Base-by-base conservation (phyloP, 2,888 invertebrate genomes). In the Antitype chi region DNA sequence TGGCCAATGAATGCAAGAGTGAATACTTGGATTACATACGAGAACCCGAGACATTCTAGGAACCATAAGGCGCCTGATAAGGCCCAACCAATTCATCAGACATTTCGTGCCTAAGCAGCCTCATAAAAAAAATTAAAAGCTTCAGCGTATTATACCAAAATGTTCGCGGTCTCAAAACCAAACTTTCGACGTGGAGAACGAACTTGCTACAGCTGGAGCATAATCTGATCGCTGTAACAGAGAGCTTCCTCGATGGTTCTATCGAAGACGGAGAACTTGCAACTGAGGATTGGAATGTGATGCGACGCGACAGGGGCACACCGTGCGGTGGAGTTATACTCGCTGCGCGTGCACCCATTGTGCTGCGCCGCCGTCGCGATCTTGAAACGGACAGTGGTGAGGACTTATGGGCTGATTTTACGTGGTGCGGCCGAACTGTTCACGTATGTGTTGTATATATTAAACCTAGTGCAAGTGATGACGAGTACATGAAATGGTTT, bases 91-190 rank as follows among this genome's bases (percentile, higher is more conserved):
- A 57, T 15, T 57, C 25, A 57, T n/a, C n/a, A n/a, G 57, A 25
- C 25, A 57, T 15, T 25, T 52, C 38, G 32, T 62, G n/a, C 17
- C 62, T 38, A 49, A 62, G 20, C 43, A n/a, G n/a, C n/a, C n/a
- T n/a, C n/a, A n/a, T n/a, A n/a, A n/a, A n/a, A n/a, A n/a, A n/a
- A n/a, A n/a, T n/a, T n/a, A n/a, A n/a, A n/a, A n/a, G n/a, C n/a
- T n/a, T n/a, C n/a, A n/a, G n/a, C n/a, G n/a, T n/a, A n/a, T n/a
- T n/a, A n/a, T n/a, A n/a, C n/a, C n/a, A n/a, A 62, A 55, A 55
- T 55, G 55, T 55, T n/a, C 68, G 38, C 38, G 53, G 66, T 23
- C 49, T 67, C 23, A 53, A 52, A 52, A 52, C 67, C 25, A 67
- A 53, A 67, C 52, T 32, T 11, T n/a, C 15, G n/a, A n/a, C 55